Conservation (phyloP, 2,888 invertebrate species). For the Eristalis intricaria region DNA sequence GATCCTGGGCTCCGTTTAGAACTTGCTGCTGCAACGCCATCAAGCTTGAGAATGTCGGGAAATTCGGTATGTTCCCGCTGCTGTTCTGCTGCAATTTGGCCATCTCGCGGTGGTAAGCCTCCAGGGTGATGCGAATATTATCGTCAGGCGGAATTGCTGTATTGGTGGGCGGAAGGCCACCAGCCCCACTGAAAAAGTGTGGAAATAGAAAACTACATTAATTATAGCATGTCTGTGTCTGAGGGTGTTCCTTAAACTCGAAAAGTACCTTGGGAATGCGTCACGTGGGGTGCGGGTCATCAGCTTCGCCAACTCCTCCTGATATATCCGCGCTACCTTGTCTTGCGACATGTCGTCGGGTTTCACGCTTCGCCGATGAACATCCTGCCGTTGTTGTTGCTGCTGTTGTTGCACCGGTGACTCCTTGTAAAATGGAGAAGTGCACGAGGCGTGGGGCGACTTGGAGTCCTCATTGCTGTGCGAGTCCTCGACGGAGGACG, state of each 20-base stretch:
- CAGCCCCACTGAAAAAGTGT: conserved; percentile 87
- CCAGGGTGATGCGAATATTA: conserved; percentile 93
- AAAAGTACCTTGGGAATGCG: conserved; percentile 88
- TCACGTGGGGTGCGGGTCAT: conserved; percentile 92
- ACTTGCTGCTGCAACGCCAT: conserved; percentile 90
- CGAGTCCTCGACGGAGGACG: conserved; percentile 84
- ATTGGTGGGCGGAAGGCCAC: conserved; percentile 80
- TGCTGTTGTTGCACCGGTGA: conserved; percentile 82
- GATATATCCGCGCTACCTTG: conserved; percentile 96
- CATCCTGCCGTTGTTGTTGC: conserved; percentile 82
- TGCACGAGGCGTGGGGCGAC: conserved; percentile 89
- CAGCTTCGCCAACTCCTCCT: conserved; percentile 96
- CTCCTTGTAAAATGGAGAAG: conserved; percentile 90
- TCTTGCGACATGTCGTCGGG: conserved; percentile 96
- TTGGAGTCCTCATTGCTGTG: conserved; percentile 92
- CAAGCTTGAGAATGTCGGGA: conserved; percentile 84
- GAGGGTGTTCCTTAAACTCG: conserved; percentile 54
- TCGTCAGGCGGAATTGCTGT: conserved; percentile 85
- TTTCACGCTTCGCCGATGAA: conserved; percentile 80
- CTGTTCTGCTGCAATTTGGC: conserved; percentile 90
- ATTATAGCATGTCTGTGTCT: conserved; percentile 74
- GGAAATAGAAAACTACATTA: conserved; percentile 89
- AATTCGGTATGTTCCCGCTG: conserved; percentile 83
- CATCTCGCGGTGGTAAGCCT: conserved; percentile 96
- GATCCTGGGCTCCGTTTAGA: conserved; percentile 89